Evolutionary conservation across 2,888 invertebrate genomes (phyloP), one percentile per base, ranked within the genome.

Genomic region (Deilephila porcellus): DNA sequence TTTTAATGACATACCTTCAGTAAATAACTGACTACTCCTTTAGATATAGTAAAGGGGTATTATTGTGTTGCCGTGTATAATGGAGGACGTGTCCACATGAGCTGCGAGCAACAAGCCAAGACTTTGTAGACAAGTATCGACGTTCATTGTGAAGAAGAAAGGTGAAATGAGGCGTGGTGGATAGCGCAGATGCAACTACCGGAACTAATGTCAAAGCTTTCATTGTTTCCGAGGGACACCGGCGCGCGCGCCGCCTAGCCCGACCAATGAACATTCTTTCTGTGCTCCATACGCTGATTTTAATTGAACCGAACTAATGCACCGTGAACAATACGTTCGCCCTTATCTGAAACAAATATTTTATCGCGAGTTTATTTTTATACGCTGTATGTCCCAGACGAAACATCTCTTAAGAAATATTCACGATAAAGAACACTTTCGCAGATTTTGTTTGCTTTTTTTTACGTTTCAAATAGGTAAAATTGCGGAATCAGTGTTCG

Each of bases 181-280:
- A 82, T 80, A 84, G 82, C 80, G 82, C 71, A 75, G 79, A 78
- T 79, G 83, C 88, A 92, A 90, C 88, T 86, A 82, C 88, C 90
- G 90, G 89, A 91, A 93, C 80, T 91, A 92, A 92, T 88, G 89
- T 87, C 86, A 85, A 87, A 87, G 88, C 88, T 86, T 85, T 85
- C 87, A 89, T 90, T 90, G 90, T 90, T 88, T 87, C 86, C 85
- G 80, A 76, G 82, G 80, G 75, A 78, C 79, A 79, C 76, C 79
- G 76, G 81, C 82, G 83, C 83, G 75, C 78, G 85, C 86, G 85
- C 82, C 79, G 76, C 80, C 25, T 73, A 77, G 72, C 78, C 75
- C 76, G 70, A 76, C 82, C 45, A 79, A 81, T 80, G 82, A 80
- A 82, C 86, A 84, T 84, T 86, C 86, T 85, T 85, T 78, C 76